These are phyloP conservation scores for Zoanthus gigantus DNA, from an alignment of 92 coral and sea anemone genomes.

Conservation along the genomic window DNA sequence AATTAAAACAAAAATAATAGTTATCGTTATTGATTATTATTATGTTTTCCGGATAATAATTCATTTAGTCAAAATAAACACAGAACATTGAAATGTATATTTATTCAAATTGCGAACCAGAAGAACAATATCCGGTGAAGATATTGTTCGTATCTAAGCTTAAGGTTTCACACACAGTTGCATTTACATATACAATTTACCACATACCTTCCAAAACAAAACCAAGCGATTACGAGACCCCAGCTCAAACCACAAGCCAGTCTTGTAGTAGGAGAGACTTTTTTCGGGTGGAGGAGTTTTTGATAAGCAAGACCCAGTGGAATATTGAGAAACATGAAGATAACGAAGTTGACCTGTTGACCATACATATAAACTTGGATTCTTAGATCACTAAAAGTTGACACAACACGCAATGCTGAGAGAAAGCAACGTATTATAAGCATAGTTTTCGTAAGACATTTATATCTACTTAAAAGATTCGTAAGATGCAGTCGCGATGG, in stretches of 20 bases:
- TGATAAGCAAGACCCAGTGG: constrained; percentile 31
- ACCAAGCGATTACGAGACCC: constrained; percentile 39
- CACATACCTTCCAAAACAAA: constrained; percentile 42
- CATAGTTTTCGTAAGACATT: not conserved
- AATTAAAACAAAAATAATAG: too few relatives aligned
- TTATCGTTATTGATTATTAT: too few relatives aligned
- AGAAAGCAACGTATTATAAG: not conserved
- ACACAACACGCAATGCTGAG: not conserved
- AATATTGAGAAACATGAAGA: constrained; percentile 34
- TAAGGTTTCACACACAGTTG: not conserved
- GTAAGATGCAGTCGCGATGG: not conserved
- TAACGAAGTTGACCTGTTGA: constrained; percentile 33
- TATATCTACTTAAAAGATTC: not conserved
- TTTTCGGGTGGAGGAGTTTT: constrained; percentile 28
- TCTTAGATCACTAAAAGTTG: not conserved
- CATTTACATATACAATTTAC: not conserved
- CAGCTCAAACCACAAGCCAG: constrained; percentile 2
- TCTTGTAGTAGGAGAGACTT: constrained; percentile 5
- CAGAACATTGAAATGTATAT: not conserved
- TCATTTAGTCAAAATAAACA: too few relatives aligned
- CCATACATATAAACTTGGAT: not conserved
- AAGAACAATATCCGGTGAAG: not conserved
- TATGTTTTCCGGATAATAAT: too few relatives aligned
- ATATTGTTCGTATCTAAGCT: not conserved
- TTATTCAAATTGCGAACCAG: not conserved